Base-by-base conservation (phyloP, 2,113 vertebrate species). In the Ictalurus punctatus region DNA sequence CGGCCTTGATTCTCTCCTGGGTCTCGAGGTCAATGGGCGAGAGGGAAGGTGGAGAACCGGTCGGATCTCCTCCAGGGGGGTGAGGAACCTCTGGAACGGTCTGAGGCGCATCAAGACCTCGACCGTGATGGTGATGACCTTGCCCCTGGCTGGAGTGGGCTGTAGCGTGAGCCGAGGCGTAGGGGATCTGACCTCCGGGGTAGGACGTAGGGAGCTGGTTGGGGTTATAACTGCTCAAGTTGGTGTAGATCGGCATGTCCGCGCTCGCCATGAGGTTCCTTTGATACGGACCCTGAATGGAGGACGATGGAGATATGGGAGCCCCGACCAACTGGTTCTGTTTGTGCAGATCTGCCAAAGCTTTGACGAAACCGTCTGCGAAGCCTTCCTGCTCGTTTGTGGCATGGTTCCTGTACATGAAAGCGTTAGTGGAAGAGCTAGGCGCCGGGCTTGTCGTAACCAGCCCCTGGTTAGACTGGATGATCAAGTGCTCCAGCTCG, bases 1-100 rank as follows among this genome's bases (percentile, higher is more conserved):
- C 96, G 0, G 95, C 95, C 90, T 96, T 96, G 94, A 96, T 95
- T 40, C 95, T 91, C 91, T 96, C 96, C 90, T 96, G 95, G 67
- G 94, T 95, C 91, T 96, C 95, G 69, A 95, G 94, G 90, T 96
- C 95, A 40, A 96, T 94, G 40, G 96, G 96, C 0, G 96, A 96
- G 69, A 96, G 89, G 13, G 95, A 94, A 6, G 95, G 94, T 0
- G 95, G 94, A 0, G 95, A 94, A n/a, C 93, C 88, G 21, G 93
- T 91, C 0, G 92, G 88, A 76, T 92, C 92, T 74, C 79, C 88
- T 13, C 92, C 94, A 1, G 91, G 87, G 8, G 91, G 78, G 86
- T 93, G 93, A 0, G 93, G 92, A 19, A 94, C 93, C 86, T 95
- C 95, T 14, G 95, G 95, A 27, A 95, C 95, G 0, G 94, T 96